These are phyloP conservation scores for Invenusta paracnida DNA, from an alignment of 2,888 invertebrate genomes.

Conservation along the genomic window DNA sequence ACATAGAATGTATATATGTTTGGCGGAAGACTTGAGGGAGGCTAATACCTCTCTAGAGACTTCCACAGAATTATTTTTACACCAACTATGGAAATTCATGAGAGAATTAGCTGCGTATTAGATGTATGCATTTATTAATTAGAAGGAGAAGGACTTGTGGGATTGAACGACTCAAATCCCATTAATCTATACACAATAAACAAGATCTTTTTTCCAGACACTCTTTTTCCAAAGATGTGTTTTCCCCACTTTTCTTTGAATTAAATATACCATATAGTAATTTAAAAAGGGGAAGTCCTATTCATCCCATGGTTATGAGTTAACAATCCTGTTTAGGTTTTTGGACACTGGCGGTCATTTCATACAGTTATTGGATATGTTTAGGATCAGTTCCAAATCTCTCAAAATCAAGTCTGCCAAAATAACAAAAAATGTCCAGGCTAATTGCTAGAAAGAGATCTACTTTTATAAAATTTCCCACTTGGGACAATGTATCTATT, in stretches of 20 bases:
- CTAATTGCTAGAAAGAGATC: neutral
- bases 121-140: neutral
- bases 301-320: slow-evolving; percentile 14
- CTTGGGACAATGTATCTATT: slow-evolving; percentile 17
- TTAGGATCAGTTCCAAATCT: slow-evolving; percentile 14
- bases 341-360: slow-evolving; percentile 20
- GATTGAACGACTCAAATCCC: neutral
- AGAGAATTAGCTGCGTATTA: neutral
- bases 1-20: neutral
- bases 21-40: neutral
- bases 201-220: neutral
- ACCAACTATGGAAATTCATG: neutral
- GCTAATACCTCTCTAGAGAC: neutral
- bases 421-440: slow-evolving; percentile 9
- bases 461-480: slow-evolving; percentile 3
- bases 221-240: neutral
- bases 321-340: neutral
- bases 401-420: neutral
- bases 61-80: neutral
- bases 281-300: neutral
- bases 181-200: neutral
- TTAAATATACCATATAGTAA: neutral
- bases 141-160: neutral
- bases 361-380: slow-evolving; percentile 15
- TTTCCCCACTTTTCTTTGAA: neutral